A percentile compares a stretch with the other conserved stretches of the same genome.
Evolutionary conservation across 2,888 invertebrate genomes (phyloP).

Genomic region (Liopterus haemorrhoidalis): DNA sequence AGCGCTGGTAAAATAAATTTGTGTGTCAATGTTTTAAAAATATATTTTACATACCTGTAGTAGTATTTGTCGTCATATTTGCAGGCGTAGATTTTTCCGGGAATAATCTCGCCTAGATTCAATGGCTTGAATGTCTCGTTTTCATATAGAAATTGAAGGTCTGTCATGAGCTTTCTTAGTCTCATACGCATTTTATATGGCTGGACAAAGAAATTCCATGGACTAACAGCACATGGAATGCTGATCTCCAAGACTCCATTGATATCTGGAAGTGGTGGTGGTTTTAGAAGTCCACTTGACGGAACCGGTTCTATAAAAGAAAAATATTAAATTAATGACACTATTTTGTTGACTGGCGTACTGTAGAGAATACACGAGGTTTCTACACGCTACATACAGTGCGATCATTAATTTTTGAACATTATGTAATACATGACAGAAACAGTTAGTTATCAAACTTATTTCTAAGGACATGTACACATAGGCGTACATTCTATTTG

Average conservation of each 20-base stretch:
- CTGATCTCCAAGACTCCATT: conserved; percentile 64
- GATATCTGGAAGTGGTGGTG: conserved; percentile 45
- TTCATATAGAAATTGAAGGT: conserved; percentile 57
- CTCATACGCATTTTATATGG: conserved; percentile 46
- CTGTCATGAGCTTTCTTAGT: conserved; percentile 58
- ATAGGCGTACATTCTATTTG: no score
- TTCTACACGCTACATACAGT: no score
- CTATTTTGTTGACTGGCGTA: no score
- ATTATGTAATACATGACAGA: no score
- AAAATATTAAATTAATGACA: no score
- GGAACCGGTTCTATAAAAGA: conserved; percentile 34
- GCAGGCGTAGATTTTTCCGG: conserved; percentile 64
- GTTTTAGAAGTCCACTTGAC: conserved; percentile 41
- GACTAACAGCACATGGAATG: conserved; percentile 70
- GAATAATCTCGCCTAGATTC: conserved; percentile 38
- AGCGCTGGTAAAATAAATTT: conserved; percentile 2
- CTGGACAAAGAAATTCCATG: conserved; percentile 65
- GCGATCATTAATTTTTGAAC: no score
- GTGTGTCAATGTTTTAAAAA: no score
- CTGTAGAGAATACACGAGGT: no score
- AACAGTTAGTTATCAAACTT: no score
- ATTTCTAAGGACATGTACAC: no score
- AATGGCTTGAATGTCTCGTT: conserved; percentile 47
- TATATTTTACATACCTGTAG: conserved; percentile 58
- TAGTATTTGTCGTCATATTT: conserved; percentile 61